Base-by-base conservation (phyloP, 1,140 invertebrate genomes). In the Meloidogyne floridensis region DNA sequence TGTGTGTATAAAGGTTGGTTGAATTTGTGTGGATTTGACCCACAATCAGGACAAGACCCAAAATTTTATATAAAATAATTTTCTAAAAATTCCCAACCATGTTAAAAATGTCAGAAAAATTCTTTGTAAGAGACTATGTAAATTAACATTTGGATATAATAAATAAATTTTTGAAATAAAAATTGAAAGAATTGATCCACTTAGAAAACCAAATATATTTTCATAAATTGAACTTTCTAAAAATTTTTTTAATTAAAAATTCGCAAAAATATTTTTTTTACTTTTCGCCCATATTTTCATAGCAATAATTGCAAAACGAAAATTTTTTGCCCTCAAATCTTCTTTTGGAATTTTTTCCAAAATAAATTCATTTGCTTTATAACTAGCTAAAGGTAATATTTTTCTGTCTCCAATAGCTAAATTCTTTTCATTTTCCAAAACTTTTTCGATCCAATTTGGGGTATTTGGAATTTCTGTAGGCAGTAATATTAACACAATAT, bases 181-280 rank as follows among this genome's bases (percentile, higher is more conserved):
- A n/a, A 65, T n/a, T 65, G 59, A 7, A 3, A 65, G n/a, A 2
- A 65, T 65, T n/a, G 59, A n/a, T 65, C 59, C 59, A 65, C n/a
- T 65, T n/a, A 65, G 59, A n/a, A n/a, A 65, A n/a, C 59, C 59
- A 65, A 65, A 65, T 65, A 6, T 65, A 65, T 65, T 65, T n/a
- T n/a, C 59, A 65, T 65, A 65, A 65, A 65, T 65, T 65, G n/a
- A 65, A 18, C 59, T 65, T 65, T 65, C 59, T 65, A 59, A 59
- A 59, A 32, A 4, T 59, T 59, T 15, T 59, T 59, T 59, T 1
- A 32, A 32, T 32, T 32, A 59, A 53, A 8, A 32, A 32, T 32
- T 32, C 32, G 32, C 32, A 59, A 59, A 59, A 59, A 15, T 15
- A 59, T 59, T 59, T 15, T 15, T 59, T 59, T 59, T 15, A 59